Conservation (phyloP, 2,797 vertebrate genomes). For the Rhynchonycteris naso region DNA sequence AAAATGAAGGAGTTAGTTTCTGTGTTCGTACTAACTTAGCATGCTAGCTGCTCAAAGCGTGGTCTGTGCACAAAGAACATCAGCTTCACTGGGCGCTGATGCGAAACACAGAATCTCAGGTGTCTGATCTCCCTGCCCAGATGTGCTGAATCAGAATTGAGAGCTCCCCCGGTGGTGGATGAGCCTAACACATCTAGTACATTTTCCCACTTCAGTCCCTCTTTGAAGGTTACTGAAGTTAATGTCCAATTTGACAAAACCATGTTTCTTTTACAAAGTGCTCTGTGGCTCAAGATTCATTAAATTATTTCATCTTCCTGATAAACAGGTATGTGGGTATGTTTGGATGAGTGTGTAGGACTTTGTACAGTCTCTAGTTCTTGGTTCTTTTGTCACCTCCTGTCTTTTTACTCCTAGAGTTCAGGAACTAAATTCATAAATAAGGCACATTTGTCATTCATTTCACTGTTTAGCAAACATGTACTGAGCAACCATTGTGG, state of each 20-base stretch:
- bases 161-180: background rate
- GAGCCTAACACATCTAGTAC: background rate
- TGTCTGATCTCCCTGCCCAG: background rate
- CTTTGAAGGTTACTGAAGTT: background rate
- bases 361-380: background rate
- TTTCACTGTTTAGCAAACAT: background rate
- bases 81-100: background rate
- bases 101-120: background rate
- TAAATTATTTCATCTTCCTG: background rate
- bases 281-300: background rate
- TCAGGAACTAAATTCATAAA: background rate
- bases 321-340: background rate
- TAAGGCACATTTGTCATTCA: background rate
- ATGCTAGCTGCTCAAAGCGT: background rate
- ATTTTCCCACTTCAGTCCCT: background rate
- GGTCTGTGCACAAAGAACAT: background rate
- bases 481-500: background rate
- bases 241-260: background rate
- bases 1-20: background rate
- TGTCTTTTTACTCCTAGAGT: background rate
- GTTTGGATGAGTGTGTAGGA: background rate
- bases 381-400: background rate
- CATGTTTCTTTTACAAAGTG: background rate
- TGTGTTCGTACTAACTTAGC: background rate
- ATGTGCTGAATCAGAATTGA: background rate